Evolutionary conservation across 1,140 invertebrate genomes (phyloP), one percentile per base, ranked within the genome.

Genomic region (Homarus americanus): DNA sequence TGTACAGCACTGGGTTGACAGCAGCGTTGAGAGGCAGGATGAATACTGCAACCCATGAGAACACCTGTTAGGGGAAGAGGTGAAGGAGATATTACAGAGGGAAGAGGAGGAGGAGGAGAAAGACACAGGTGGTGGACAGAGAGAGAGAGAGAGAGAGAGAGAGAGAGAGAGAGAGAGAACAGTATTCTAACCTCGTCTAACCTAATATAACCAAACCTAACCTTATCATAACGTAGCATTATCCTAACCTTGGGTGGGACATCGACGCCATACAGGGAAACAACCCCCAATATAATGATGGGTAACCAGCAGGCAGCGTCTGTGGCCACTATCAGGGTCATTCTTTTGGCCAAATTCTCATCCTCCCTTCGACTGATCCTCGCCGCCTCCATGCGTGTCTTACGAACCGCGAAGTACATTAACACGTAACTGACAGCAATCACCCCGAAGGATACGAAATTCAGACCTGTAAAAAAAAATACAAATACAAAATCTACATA

Each of bases 231-330:
- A n/a, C n/a, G n/a, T n/a, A n/a, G n/a, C n/a, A n/a, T n/a, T n/a
- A n/a, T n/a, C n/a, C 58, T 93, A 93, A 95, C 95, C 94, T 95
- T 94, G 34, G 94, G 93, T 44, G 95, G 95, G 41, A 95, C 94
- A 20, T 93, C 93, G n/a, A 94, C 93, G 15, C 95, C 95, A 34
- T 93, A 94, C 5, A 95, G 93, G 10, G 95, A 95, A 1, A 94
- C 93, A 63, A 95, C 93, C 9, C 95, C 95, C 9, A 95, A 93
- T 2, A 94, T 91, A 79, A 95, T 95, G 84, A 95, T 96, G 41
- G 95, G 95, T 32, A 95, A 94, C 95, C 95, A 96, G 91, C 95
- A 96, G 36, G 94, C 94, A 87, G 95, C 95, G 91, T 96, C 95
- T 0, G 95, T 96, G 80, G 95, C 94, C 1, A 96, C 95, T 53